phyloP scores from a whole-genome alignment of 2,797 vertebrate genomes.

The Pseudochirops cupreus region DNA sequence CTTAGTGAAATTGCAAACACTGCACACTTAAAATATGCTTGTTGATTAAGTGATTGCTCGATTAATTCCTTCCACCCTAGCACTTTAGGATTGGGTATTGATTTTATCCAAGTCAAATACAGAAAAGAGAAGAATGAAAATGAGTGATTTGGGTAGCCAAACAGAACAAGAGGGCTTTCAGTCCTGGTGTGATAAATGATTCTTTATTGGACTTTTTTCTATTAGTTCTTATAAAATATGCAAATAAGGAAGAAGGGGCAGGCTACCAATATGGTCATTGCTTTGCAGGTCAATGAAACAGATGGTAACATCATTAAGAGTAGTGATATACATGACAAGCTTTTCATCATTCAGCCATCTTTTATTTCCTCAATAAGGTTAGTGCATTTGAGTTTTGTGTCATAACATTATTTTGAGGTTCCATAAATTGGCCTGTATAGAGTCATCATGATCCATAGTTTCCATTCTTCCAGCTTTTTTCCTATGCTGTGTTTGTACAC shows the following conservation, averaged over 20 bases:
- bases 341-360: not conserved
- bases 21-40: slow-evolving; percentile 12
- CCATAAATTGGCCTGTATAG: not conserved
- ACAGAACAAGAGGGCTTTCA: slow-evolving; percentile 65
- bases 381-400: slow-evolving; percentile 10
- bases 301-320: slow-evolving; percentile 55
- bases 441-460: slow-evolving; percentile 18
- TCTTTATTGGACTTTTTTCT: slow-evolving; percentile 67
- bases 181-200: slow-evolving; percentile 46
- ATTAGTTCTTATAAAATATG: slow-evolving; percentile 73
- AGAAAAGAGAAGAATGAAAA: slow-evolving; percentile 75
- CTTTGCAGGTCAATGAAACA: slow-evolving; percentile 68
- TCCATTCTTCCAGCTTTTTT: slow-evolving; percentile 17
- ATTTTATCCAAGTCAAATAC: slow-evolving; percentile 57
- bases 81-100: slow-evolving; percentile 35
- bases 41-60: slow-evolving; percentile 36
- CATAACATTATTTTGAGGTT: slow-evolving; percentile 13
- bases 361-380: slow-evolving; percentile 54
- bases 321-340: slow-evolving; percentile 41
- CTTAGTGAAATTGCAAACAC: not conserved
- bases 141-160: slow-evolving; percentile 63
- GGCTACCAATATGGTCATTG: slow-evolving; percentile 67
- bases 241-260: slow-evolving; percentile 70
- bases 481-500: not conserved
- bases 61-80: slow-evolving; percentile 18